Conservation (phyloP, 2,113 vertebrate genomes). For the Dipodomys ordii region DNA sequence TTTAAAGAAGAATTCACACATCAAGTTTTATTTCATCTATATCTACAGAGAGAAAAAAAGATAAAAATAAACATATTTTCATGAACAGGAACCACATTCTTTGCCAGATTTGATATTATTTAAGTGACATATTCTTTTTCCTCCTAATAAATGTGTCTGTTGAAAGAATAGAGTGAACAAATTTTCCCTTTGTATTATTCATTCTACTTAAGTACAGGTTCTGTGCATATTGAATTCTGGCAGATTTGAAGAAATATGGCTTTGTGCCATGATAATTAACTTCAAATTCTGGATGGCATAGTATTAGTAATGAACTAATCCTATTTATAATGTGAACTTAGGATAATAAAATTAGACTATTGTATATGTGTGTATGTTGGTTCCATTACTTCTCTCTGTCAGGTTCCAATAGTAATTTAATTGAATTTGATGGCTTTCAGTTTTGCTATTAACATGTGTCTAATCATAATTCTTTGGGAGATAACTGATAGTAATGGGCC, state of each 20-base stretch:
- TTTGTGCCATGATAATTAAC: conserved; percentile 36
- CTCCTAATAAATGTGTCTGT: background rate
- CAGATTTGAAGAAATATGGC: background rate
- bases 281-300: background rate
- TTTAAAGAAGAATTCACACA: conserved; percentile 3
- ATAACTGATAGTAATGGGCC: background rate
- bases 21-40: background rate
- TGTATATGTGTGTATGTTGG: conserved; percentile 6
- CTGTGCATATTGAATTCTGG: conserved; percentile 22
- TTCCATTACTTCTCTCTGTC: background rate
- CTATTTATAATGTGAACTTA: background rate
- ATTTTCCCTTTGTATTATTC: background rate
- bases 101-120: background rate
- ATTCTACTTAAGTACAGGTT: background rate
- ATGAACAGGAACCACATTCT: background rate
- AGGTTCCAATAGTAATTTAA: background rate
- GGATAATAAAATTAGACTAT: background rate
- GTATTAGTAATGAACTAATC: background rate
- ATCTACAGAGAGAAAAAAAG: background rate
- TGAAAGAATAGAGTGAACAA: background rate
- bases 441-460: conserved; percentile 4
- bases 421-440: conserved; percentile 11
- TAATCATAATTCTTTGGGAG: background rate
- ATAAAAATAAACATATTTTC: conserved; percentile 4
- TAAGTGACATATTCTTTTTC: background rate